These are phyloP conservation scores for Aplysia californica DNA, from an alignment of 1,140 invertebrate genomes.

Conservation along the genomic window DNA sequence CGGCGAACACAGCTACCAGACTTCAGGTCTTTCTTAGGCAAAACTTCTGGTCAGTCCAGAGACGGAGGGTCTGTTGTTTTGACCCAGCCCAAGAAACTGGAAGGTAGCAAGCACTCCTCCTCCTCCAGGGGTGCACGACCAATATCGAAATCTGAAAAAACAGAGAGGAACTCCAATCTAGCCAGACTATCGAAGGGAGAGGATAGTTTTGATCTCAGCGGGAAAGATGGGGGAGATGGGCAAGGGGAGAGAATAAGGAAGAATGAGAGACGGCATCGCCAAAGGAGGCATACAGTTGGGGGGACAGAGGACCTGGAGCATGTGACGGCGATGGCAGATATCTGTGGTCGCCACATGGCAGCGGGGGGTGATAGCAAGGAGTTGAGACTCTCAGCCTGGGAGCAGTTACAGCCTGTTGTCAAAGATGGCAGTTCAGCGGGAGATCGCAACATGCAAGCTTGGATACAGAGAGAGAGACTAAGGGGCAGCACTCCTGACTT, in stretches of 20 bases:
- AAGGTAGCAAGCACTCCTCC: no score
- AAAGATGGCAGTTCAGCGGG: conserved; percentile 32
- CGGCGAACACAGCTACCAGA: conserved; percentile 21
- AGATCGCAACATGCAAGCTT: conserved; percentile 45
- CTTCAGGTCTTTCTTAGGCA: conserved; percentile 28
- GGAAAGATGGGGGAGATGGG: not conserved
- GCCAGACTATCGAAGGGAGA: conserved; percentile 6
- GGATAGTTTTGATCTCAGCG: not conserved
- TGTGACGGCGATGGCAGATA: conserved; percentile 70
- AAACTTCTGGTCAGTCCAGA: conserved; percentile 7
- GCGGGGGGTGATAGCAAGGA: conserved; percentile 6
- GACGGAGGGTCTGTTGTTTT: conserved; percentile 16
- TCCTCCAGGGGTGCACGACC: conserved; percentile 26
- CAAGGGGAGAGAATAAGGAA: not conserved
- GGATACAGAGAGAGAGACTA: conserved; percentile 55
- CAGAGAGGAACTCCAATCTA: conserved; percentile 35
- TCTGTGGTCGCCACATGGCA: conserved; percentile 50
- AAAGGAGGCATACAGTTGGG: conserved; percentile 85
- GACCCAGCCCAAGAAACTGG: conserved; percentile 30
- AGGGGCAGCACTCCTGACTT: conserved; percentile 56
- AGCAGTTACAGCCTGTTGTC: conserved; percentile 59
- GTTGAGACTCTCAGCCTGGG: conserved; percentile 65
- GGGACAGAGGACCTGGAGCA: conserved; percentile 87
- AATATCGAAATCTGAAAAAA: conserved; percentile 44
- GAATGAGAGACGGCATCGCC: not conserved